Base-by-base conservation (phyloP, 2,888 invertebrate species). In the Sinelater perroti region DNA sequence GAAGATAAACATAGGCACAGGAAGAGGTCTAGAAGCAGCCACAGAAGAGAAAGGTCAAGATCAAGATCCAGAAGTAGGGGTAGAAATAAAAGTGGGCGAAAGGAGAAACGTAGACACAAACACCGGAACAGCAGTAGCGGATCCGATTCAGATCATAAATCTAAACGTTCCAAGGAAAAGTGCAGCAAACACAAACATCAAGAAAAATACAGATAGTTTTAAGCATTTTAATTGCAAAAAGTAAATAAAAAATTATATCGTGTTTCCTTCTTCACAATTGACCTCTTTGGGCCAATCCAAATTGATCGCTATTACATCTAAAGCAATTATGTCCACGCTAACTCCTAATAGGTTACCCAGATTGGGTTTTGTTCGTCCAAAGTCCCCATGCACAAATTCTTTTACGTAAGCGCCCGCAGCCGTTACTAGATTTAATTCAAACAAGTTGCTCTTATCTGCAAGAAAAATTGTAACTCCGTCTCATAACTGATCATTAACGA, bases 371-470 rank as follows among this genome's bases (percentile, higher is more conserved):
- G 96, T 95, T 65, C 98, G 83, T 1, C 93, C 91, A 74, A 97
- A 91, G 80, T 99, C 98, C 2, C 97, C 95, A 79, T 98, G 96
- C 13, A 94, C 91, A 81, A 98, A 93, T 81, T 99, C 98, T 79
- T 99, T 99, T 1, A 99, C 87, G 75, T 99, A 99, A 28, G 96
- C 95, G 31, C 97, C 97, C 6, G 97, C 97, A 72, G 94, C 91
- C 0, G 95, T 93, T 42, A 84, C 84, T 13, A 95, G 67, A 57
- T 85, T 82, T 18, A 95, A 70, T 38, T 83, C 80, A 68, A 96
- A 85, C 44, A 87, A 78, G 61, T 80, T 75, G 1, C 78, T 71
- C 80, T 76, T 46, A 3, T 66, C 83, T 82, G 72, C 10, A 71
- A 72, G n/a, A n/a, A n/a, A n/a, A n/a, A n/a, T n/a, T n/a, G n/a